These are phyloP conservation scores for Malurus cyaneus DNA, from an alignment of 2,113 vertebrate species.

Conservation along the genomic window DNA sequence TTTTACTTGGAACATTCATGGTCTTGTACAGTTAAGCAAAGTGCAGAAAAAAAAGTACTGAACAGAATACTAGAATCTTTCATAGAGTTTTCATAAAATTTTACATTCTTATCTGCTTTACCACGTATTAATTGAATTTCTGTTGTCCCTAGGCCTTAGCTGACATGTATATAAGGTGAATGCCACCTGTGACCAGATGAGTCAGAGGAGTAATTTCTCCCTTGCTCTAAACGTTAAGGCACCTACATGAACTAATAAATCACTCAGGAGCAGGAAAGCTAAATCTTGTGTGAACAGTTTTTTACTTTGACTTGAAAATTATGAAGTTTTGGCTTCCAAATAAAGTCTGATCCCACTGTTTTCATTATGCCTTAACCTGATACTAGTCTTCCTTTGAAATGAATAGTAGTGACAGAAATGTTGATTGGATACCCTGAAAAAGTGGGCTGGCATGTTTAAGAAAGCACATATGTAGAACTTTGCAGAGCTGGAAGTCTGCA, in stretches of 20 bases:
- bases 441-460: neutral
- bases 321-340: neutral
- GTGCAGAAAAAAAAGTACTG: neutral
- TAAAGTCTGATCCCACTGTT: neutral
- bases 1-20: neutral
- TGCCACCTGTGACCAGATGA: neutral
- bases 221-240: neutral
- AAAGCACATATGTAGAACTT: neutral
- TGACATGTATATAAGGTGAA: neutral
- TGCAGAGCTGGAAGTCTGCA: neutral
- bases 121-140: neutral
- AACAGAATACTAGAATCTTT: neutral
- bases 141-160: neutral
- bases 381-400: neutral
- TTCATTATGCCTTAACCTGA: neutral
- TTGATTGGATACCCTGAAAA: neutral
- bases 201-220: neutral
- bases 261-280: neutral
- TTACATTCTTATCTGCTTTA: neutral
- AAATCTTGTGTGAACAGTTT: neutral
- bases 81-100: neutral
- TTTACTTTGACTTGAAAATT: neutral
- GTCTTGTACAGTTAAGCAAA: neutral
- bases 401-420: neutral
- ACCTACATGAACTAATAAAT: neutral